Conservation (phyloP, 2,888 invertebrate genomes). For the Loripinus fragilis region DNA sequence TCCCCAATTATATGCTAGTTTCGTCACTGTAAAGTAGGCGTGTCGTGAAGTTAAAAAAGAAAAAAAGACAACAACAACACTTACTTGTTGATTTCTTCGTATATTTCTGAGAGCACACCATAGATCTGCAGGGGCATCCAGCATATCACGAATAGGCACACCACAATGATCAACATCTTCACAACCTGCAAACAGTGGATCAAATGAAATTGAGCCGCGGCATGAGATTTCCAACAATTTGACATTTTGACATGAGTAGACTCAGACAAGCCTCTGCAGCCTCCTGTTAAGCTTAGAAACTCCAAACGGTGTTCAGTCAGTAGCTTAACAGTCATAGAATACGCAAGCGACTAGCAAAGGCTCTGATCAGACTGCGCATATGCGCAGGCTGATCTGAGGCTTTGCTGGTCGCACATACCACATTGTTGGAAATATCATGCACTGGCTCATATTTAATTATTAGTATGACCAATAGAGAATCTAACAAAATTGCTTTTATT, state of each 20-base stretch:
- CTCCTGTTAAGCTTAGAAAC: background rate
- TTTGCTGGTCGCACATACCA: too few relatives aligned
- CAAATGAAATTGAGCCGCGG: background rate
- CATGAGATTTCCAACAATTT: background rate
- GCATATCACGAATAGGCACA: constrained; percentile 84
- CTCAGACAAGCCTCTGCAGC: background rate
- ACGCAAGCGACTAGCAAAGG: background rate
- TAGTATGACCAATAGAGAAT: too few relatives aligned
- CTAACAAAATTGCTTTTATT: too few relatives aligned
- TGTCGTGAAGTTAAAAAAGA: too few relatives aligned
- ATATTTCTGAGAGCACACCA: constrained; percentile 80
- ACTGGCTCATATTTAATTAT: too few relatives aligned
- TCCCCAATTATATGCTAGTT: too few relatives aligned
- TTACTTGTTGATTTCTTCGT: constrained; percentile 78
- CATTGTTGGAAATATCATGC: too few relatives aligned
- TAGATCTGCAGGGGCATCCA: constrained; percentile 85
- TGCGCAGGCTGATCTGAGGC: too few relatives aligned
- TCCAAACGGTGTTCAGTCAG: background rate
- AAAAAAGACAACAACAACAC: constrained; percentile 35
- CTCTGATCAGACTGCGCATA: background rate
- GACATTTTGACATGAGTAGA: background rate
- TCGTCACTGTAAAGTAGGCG: too few relatives aligned
- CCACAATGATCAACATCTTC: constrained; percentile 84
- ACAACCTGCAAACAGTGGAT: constrained; percentile 78
- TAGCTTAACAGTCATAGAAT: background rate